These are phyloP conservation scores for Pteronotus mesoamericanus DNA, from an alignment of 2,797 vertebrate genomes.

Conservation along the genomic window DNA sequence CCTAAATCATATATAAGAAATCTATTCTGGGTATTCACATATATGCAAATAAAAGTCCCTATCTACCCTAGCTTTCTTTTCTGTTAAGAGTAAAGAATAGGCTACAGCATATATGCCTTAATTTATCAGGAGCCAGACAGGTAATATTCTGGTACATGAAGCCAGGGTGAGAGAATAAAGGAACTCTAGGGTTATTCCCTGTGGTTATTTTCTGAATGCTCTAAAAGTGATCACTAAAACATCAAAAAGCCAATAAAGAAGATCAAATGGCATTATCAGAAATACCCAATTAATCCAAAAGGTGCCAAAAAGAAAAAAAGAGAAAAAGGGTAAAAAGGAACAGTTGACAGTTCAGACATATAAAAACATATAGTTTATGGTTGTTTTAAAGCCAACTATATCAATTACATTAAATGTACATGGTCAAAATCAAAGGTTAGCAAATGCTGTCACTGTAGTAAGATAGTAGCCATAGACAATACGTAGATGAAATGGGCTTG, in stretches of 20 bases:
- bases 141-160: not conserved
- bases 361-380: not conserved
- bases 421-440: not conserved
- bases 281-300: not conserved
- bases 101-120: not conserved
- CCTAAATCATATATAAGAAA: not conserved
- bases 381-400: not conserved
- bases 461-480: not conserved
- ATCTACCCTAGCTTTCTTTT: not conserved
- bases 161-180: not conserved
- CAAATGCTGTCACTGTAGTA: not conserved
- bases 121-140: not conserved
- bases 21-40: not conserved
- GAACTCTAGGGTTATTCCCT: not conserved
- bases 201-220: not conserved
- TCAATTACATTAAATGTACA: not conserved
- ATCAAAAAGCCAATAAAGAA: not conserved
- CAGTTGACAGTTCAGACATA: not conserved
- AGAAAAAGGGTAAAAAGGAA: not conserved
- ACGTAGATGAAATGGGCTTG: not conserved
- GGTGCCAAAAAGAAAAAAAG: not conserved
- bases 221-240: not conserved
- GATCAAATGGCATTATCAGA: not conserved
- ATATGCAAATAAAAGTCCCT: not conserved
- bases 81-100: not conserved